A percentile compares a stretch with the other conserved stretches of the same genome.
phyloP scores from a whole-genome alignment of 1,140 invertebrate genomes.

The Venturia canescens region DNA sequence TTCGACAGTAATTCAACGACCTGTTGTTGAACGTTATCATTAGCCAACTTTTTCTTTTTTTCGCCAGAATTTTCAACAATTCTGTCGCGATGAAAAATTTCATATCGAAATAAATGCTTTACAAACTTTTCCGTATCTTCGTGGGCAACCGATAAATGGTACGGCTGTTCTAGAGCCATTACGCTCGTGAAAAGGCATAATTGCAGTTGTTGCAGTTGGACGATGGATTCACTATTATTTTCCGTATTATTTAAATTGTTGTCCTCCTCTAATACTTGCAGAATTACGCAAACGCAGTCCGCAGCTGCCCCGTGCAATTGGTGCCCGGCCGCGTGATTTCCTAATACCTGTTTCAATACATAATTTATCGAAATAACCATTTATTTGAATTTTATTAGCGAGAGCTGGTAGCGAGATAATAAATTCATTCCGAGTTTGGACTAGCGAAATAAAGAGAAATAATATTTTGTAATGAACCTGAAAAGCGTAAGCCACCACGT shows the following conservation, averaged over 20 bases:
- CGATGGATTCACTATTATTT: conserved; percentile 73
- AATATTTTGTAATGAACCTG: conserved; percentile 68
- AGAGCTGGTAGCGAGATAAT: not conserved
- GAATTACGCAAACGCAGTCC: conserved; percentile 92
- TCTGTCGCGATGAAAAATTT: too few species aligned
- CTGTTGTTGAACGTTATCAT: too few species aligned
- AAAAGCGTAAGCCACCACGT: conserved; percentile 84
- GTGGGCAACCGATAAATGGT: conserved; percentile 93
- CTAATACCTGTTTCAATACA: conserved; percentile 79
- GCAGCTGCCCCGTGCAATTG: conserved; percentile 93
- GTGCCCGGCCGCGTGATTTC: conserved; percentile 81
- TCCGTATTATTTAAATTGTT: conserved; percentile 77
- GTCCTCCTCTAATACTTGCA: conserved; percentile 88
- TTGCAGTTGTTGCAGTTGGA: conserved; percentile 82
- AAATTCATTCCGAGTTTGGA: too few species aligned
- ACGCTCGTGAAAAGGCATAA: conserved; percentile 87
- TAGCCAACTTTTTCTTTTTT: too few species aligned
- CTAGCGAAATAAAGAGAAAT: too few species aligned
- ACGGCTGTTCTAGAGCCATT: conserved; percentile 88
- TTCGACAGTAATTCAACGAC: conserved; percentile 93
- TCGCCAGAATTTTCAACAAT: too few species aligned
- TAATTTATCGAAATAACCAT: conserved; percentile 50
- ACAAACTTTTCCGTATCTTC: conserved; percentile 90
- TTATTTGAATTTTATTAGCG: not conserved
- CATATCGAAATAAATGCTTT: not conserved